Evolutionary conservation across 2,113 vertebrate species (phyloP), one percentile per base, ranked within the genome.

Genomic region (Spheniscus mendiculus): DNA sequence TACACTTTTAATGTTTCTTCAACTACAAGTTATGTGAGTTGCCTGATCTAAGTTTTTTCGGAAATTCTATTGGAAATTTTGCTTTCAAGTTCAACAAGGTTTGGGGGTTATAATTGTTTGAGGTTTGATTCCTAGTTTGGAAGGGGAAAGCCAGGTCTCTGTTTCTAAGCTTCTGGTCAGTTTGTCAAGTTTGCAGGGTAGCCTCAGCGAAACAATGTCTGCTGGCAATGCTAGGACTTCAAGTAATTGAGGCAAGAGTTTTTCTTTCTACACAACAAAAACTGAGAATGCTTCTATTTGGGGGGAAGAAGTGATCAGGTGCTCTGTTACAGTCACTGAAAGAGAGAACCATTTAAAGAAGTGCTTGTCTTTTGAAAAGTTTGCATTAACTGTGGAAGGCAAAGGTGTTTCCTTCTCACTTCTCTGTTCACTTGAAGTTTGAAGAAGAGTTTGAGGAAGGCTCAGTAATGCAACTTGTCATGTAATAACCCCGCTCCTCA

Each of bases 121-220:
- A 8, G 29, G 12, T 62, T 73, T 44, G 10, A 11, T 74, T 3
- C 55, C 25, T 66, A 8, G 8, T 49, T 71, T 21, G 21, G 79
- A 76, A 50, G 7, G 49, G 15, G 10, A 26, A 70, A 56, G 36
- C 19, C 38, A 81, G 17, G 4, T 65, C 14, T 34, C 11, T 53
- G 8, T 69, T 61, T 62, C 2, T 9, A 10, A 70, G n/a, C 10
- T 50, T 4, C 19, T 73, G 58, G 8, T 50, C 4, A 17, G 23
- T 38, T 66, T 84, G 40, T 67, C 3, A 12, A 2, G 38, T 73
- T 50, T 47, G 36, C 63, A 44, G 13, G 4, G 50, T 20, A 12
- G 10, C 20, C 17, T 90, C 26, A 38, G 12, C 0, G 0, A 55
- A 47, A 47, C 8, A 10, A 0, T 9, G 11, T 45, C 5, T 26